Evolutionary conservation across 2,113 vertebrate genomes (phyloP), one percentile per base, ranked within the genome.

Genomic region (mouse (Mus musculus)): DNA sequence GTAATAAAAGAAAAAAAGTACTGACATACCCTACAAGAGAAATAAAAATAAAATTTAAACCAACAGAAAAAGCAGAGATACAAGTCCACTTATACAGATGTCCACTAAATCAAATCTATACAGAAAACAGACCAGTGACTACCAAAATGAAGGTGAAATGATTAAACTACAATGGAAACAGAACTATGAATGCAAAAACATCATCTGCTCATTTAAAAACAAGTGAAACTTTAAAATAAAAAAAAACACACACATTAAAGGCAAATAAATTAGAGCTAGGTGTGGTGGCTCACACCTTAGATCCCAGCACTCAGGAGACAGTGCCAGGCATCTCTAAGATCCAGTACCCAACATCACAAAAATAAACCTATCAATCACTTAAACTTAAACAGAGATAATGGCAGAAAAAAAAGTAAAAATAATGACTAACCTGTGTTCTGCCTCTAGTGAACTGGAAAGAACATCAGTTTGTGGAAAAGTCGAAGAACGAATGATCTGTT

Each of bases 401-500:
- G 20, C 65, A 88, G 3, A 87, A 63, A 69, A 87, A 69, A 65
- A 93, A 52, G 20, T 52, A 59, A 81, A 59, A 88, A 36, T 7
- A 24, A 97, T 71, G 73, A 97, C 98, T 91, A 95, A 98, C 99
- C 99, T 99, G 96, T 99, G 98, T 87, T 99, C 99, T 96, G 98
- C 99, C 94, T 99, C 99, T 93, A 99, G 98, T 16, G 98, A 99
- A 96, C 98, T 99, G 88, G 99, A 99, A 98, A 99, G 98, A 97
- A 98, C 97, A 97, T 98, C 97, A 69, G 98, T 95, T 93, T 98
- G 98, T 95, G 98, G 98, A 65, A 98, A 99, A 82, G 98, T 16
- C 96, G 99, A 98, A 97, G 99, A 98, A 7, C 73, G 97, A 89
- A 98, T 97, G 59, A 98, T 93, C 89, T 98, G 98, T 13, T 98